Conservation (phyloP, 1,140 invertebrate species). For the Cecropterus lyciades region DNA sequence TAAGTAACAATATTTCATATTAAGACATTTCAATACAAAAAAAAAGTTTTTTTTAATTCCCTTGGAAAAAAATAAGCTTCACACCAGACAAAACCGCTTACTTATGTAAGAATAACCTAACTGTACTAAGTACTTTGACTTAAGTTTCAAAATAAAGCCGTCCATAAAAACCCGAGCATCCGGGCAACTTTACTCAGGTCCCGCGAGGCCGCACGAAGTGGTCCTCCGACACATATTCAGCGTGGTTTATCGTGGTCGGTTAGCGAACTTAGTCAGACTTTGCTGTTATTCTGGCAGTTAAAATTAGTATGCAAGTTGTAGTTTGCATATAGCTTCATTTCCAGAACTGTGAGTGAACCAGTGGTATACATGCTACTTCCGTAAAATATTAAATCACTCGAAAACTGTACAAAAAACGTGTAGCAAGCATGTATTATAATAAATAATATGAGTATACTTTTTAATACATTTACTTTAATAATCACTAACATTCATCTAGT, state of each 20-base stretch:
- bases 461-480: no score
- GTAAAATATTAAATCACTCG: no score
- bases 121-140: background rate
- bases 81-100: background rate
- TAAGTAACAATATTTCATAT: no score
- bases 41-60: no score
- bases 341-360: background rate
- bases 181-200: background rate
- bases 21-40: no score
- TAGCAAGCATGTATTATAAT: no score
- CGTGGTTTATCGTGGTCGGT: conserved; percentile 18
- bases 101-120: background rate
- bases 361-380: no score
- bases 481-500: no score
- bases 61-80: no score
- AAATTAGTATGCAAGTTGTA: conserved; percentile 14
- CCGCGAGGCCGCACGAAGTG: background rate
- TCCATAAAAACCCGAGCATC: background rate
- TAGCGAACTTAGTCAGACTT: conserved; percentile 8
- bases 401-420: no score
- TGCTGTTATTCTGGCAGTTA: background rate
- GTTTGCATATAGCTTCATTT: background rate
- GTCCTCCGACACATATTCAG: conserved; percentile 14
- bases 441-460: no score
- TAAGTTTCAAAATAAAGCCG: conserved; percentile 9